These are phyloP conservation scores for Chaetodon trifasciatus DNA, from an alignment of 2,797 vertebrate species.

Conservation along the genomic window DNA sequence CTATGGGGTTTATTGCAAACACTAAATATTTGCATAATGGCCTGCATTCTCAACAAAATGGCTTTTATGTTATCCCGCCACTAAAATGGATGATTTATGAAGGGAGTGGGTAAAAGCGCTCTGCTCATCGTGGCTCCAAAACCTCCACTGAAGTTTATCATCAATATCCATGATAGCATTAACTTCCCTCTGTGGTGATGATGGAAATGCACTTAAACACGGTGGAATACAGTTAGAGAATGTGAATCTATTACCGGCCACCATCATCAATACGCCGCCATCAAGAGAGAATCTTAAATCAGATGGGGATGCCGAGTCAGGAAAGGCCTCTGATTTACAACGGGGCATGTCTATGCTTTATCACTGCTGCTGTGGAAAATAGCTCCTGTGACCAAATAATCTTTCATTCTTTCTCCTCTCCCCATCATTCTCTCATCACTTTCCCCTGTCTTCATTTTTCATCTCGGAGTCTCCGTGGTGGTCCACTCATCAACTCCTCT, in stretches of 20 bases:
- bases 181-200: slow-evolving; percentile 73
- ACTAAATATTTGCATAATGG: slow-evolving; percentile 85
- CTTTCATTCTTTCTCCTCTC: slow-evolving; percentile 55
- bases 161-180: slow-evolving; percentile 78
- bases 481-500: slow-evolving; percentile 52
- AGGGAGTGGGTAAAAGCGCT: slow-evolving; percentile 66
- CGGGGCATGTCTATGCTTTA: slow-evolving; percentile 59
- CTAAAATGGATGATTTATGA: slow-evolving; percentile 82
- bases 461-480: slow-evolving; percentile 33
- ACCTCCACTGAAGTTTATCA: slow-evolving; percentile 76
- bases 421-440: slow-evolving; percentile 54
- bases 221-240: slow-evolving; percentile 70
- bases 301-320: slow-evolving; percentile 58
- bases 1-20: slow-evolving; percentile 80
- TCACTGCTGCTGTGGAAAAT: slow-evolving; percentile 68
- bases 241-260: slow-evolving; percentile 72
- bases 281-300: slow-evolving; percentile 68
- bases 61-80: slow-evolving; percentile 74
- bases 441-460: slow-evolving; percentile 35
- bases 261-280: slow-evolving; percentile 73
- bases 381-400: slow-evolving; percentile 60
- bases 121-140: slow-evolving; percentile 68
- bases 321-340: slow-evolving; percentile 76
- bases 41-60: slow-evolving; percentile 79
- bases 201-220: slow-evolving; percentile 81